phyloP scores from a whole-genome alignment of 2,113 vertebrate genomes.

The Nerophis ophidion region DNA sequence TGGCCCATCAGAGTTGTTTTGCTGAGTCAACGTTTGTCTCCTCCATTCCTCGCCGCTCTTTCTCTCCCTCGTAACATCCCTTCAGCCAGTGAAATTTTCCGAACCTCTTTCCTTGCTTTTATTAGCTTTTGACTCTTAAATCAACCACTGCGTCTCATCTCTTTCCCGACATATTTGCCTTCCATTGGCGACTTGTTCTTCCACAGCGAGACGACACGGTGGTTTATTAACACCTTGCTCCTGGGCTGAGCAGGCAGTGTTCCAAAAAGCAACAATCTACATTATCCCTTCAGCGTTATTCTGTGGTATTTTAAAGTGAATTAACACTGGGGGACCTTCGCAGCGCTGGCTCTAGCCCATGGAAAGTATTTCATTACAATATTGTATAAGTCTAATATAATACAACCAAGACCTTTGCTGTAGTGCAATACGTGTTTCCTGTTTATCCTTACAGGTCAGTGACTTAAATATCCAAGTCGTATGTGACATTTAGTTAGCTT shows the following conservation, averaged over 20 bases:
- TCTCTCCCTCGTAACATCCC: conserved; percentile 20
- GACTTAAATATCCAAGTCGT: not conserved
- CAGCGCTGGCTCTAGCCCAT: conserved; percentile 21
- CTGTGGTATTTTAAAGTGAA: conserved; percentile 1
- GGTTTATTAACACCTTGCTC: conserved; percentile 46
- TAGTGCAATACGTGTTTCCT: conserved; percentile 4
- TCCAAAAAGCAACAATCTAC: conserved; percentile 42
- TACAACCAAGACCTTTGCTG: conserved; percentile 4
- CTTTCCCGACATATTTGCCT: conserved; percentile 34
- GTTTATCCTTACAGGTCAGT: conserved; percentile 16
- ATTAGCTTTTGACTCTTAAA: conserved; percentile 5
- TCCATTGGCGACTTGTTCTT: conserved; percentile 15
- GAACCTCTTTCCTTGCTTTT: conserved; percentile 12
- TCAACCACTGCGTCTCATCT: conserved; percentile 8
- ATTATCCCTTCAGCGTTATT: conserved; percentile 23
- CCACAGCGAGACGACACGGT: conserved; percentile 45
- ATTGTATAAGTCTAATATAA: conserved; percentile 7
- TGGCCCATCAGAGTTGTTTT: conserved; percentile 25
- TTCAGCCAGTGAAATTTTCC: conserved; percentile 29
- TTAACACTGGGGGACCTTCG: not conserved
- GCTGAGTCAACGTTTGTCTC: conserved; percentile 51
- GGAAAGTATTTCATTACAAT: conserved; percentile 33
- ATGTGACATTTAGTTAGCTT: not conserved
- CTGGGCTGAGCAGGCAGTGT: conserved; percentile 35
- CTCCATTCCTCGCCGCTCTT: conserved; percentile 14